These are phyloP conservation scores for Sinosuthora webbiana DNA, from an alignment of 2,113 vertebrate species.

Conservation along the genomic window DNA sequence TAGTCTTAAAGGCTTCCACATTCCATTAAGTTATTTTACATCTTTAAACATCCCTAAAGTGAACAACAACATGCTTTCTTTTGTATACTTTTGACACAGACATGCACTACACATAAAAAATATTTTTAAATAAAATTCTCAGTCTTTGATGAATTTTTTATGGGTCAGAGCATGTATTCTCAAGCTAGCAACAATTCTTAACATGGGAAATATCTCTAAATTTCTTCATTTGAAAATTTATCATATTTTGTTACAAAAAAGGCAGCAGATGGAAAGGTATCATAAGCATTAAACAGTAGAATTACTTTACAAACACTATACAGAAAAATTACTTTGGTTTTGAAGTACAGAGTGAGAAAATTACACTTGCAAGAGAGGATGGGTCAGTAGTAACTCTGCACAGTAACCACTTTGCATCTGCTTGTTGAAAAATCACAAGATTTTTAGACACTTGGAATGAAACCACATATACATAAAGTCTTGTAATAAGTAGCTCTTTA, in stretches of 20 bases:
- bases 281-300: background rate
- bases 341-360: background rate
- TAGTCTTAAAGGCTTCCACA: background rate
- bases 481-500: background rate
- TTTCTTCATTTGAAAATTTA: background rate
- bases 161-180: background rate
- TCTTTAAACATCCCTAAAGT: background rate
- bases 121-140: background rate
- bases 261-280: background rate
- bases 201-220: background rate
- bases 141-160: background rate
- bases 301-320: background rate
- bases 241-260: background rate
- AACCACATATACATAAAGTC: background rate
- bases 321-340: background rate
- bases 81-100: background rate
- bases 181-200: background rate
- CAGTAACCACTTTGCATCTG: background rate
- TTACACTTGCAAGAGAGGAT: background rate
- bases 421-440: background rate
- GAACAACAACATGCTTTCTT: background rate
- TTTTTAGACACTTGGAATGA: background rate
- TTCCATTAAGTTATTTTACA: background rate
- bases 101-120: background rate
- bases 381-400: background rate